Base-by-base conservation (phyloP, 2,888 invertebrate species). In the Dolomedes plantarius region DNA sequence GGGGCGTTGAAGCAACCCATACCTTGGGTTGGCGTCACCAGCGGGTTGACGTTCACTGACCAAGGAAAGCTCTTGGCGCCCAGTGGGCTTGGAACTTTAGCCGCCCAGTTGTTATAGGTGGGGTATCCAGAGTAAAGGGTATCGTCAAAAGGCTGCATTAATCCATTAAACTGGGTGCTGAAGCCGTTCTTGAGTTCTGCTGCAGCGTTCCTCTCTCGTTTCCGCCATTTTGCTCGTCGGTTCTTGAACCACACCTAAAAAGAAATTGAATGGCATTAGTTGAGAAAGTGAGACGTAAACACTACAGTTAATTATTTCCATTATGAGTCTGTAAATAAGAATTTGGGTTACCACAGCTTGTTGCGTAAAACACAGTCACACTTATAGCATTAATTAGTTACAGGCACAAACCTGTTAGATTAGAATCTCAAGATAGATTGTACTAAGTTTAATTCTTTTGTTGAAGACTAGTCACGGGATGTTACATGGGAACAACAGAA, bases 211-310 rank as follows among this genome's bases (percentile, higher is more conserved):
- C 97, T 93, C 91, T 98, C 98, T 76, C 98, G 95, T 92, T 98
- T 98, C 90, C 98, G 94, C 97, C 97, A 98, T 93, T 98, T 98
- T 89, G 98, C 98, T 89, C 98, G 94, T 80, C 98, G 94, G 91
- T 98, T 98, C 93, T 98, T 98, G 92, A 98, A 98, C 98, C 98
- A 98, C 76, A 98, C 98, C 98, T 98, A 94, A 27, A n/a, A 39
- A 56, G 31, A 41, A 28, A 23, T 28, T 32, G 71, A 36, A 31
- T 9, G 1, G 16, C 28, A 28, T 36, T 36, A 36, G 5, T 9
- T 36, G 16, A 41, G 41, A 16, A 0, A 41, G 0, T 41, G 9
- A 41, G 9, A 9, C 41, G 0, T 9, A 0, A 41, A n/a, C n/a
- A n/a, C n/a, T n/a, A n/a, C n/a, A n/a, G n/a, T n/a, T n/a, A n/a